These are phyloP conservation scores for Limosa lapponica DNA, from an alignment of 2,797 vertebrate genomes.

Conservation along the genomic window DNA sequence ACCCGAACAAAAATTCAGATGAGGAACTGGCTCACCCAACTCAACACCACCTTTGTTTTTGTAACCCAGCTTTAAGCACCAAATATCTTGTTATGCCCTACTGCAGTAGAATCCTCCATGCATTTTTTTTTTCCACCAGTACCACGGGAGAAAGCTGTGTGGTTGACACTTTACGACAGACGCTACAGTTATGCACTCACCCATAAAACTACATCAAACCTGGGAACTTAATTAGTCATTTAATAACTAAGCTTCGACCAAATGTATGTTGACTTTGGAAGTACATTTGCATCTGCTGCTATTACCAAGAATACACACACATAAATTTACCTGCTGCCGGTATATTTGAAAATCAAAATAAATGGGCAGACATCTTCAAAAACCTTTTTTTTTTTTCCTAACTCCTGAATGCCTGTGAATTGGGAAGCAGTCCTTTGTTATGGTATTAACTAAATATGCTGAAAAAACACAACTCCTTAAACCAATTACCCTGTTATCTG, in stretches of 20 bases:
- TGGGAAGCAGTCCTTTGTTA: not conserved
- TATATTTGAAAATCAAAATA: not conserved
- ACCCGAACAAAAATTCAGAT: not conserved
- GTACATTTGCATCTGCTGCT: constrained; percentile 2
- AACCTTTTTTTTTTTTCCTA: not conserved
- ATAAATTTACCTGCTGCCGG: not conserved
- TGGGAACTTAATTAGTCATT: constrained; percentile 21
- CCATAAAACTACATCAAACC: not conserved
- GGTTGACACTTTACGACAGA: not conserved
- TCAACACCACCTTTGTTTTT: not conserved
- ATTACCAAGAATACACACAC: not conserved
- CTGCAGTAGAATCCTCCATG: not conserved
- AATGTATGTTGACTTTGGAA: constrained; percentile 46
- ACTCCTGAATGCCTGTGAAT: not conserved
- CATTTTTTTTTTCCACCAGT: not conserved
- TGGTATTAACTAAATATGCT: not conserved
- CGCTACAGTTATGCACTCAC: not conserved
- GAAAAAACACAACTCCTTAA: not conserved
- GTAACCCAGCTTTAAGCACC: not conserved
- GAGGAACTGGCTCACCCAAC: not conserved
- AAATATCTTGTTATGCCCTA: not conserved
- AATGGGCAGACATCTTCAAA: not conserved
- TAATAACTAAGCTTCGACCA: constrained; percentile 36
- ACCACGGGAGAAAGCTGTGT: not conserved
- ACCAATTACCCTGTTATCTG: not conserved